Conservation (phyloP, 2,888 invertebrate species). For the Parnassius apollo region DNA sequence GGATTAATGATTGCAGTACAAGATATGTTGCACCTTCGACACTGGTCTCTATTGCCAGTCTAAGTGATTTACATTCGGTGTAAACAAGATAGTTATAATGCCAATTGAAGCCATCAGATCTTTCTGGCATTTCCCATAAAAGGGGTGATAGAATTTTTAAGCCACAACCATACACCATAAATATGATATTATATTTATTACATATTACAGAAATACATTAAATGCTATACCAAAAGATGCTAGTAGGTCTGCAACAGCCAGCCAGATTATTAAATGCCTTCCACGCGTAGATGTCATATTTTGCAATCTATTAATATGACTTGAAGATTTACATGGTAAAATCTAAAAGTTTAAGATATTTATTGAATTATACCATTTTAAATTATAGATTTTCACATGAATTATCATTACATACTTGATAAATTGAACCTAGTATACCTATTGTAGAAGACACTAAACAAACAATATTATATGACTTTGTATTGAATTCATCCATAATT, state of each 20-base stretch:
- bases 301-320: conserved; percentile 76
- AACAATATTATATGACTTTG: conserved; percentile 86
- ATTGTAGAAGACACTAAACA: conserved; percentile 87
- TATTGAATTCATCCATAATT: conserved; percentile 87
- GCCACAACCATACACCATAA: too few relatives aligned
- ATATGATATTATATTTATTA: too few relatives aligned
- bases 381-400: neutral
- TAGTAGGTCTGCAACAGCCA: conserved; percentile 89
- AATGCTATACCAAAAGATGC: conserved; percentile 84
- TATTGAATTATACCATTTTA: neutral
- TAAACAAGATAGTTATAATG: too few relatives aligned
- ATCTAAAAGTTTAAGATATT: conserved; percentile 71
- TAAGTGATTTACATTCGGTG: too few relatives aligned
- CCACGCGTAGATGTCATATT: conserved; percentile 83
- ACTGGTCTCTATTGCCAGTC: too few relatives aligned
- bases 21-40: too few relatives aligned
- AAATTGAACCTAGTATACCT: conserved; percentile 88
- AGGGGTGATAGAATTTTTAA: too few relatives aligned
- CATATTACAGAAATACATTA: too few relatives aligned
- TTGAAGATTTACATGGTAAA: conserved; percentile 80
- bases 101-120: too few relatives aligned
- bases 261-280: conserved; percentile 87
- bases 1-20: too few relatives aligned
- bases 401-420: conserved; percentile 81
- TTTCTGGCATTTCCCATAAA: too few relatives aligned